Evolutionary conservation across 2,113 vertebrate species (phyloP).

Genomic region (Forbesichthys papilliferus): DNA sequence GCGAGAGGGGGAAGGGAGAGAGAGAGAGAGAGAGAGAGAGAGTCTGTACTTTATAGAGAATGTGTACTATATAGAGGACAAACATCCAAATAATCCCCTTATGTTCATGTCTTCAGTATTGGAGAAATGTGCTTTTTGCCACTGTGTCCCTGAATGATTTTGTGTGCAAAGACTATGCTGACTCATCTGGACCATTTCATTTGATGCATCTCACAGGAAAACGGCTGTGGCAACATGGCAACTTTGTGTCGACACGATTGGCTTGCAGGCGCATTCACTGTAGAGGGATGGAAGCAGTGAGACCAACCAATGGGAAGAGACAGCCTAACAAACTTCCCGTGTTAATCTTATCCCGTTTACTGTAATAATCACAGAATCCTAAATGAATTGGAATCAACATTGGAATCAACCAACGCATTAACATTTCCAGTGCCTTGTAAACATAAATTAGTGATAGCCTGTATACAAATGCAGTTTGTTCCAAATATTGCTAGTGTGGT

Average conservation of each 20-base stretch:
- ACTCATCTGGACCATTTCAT: conserved; percentile 55
- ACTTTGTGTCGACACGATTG: conserved; percentile 61
- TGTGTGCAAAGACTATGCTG: conserved; percentile 36
- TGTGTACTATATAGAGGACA: conserved; percentile 19
- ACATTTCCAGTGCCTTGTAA: too few species aligned
- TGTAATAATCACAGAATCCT: not conserved
- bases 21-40: too few species aligned
- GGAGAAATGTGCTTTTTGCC: conserved; percentile 10
- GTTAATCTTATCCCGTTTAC: conserved; percentile 12
- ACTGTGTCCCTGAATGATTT: conserved; percentile 1
- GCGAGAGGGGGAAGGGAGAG: too few species aligned
- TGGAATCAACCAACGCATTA: too few species aligned
- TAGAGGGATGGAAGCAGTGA: conserved; percentile 20
- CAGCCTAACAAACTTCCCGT: conserved; percentile 30
- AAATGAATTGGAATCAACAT: not conserved
- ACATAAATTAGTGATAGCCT: too few species aligned
- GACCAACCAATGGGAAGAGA: conserved; percentile 33
- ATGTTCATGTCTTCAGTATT: conserved; percentile 17
- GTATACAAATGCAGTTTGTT: too few species aligned
- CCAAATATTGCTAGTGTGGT: too few species aligned
- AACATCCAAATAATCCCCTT: conserved; percentile 1
- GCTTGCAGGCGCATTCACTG: conserved; percentile 24
- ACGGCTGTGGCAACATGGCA: conserved; percentile 53
- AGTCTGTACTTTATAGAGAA: conserved; percentile 8
- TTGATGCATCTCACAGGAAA: conserved; percentile 53